Conservation (phyloP, 2,113 vertebrate genomes). For the Dipodomys merriami region DNA sequence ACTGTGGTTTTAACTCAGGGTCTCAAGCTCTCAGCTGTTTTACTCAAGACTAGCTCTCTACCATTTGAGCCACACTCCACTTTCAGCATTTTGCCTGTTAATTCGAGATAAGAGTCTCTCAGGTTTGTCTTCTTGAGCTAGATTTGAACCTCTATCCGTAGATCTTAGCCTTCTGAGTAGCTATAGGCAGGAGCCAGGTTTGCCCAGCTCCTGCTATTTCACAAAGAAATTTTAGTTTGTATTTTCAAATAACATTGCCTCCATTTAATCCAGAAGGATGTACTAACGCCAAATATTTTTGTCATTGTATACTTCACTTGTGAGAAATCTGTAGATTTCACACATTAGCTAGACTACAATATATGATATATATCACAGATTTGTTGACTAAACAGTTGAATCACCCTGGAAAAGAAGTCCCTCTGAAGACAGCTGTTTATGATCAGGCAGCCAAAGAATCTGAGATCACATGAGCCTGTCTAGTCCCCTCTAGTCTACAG, state of each 20-base stretch:
- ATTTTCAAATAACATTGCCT: background rate
- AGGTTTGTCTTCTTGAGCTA: too few relatives aligned
- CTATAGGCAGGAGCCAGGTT: too few relatives aligned
- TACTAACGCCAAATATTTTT: background rate
- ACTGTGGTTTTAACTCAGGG: too few relatives aligned
- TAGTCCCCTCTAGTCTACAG: background rate
- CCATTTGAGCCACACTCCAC: too few relatives aligned
- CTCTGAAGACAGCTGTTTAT: background rate
- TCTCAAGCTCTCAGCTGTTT: too few relatives aligned
- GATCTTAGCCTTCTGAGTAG: too few relatives aligned
- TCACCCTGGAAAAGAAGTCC: too few relatives aligned
- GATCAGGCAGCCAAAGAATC: background rate
- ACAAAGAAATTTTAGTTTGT: conserved; percentile 37
- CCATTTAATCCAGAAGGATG: conserved; percentile 8
- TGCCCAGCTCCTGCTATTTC: background rate
- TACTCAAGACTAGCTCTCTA: too few relatives aligned
- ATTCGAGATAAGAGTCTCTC: too few relatives aligned
- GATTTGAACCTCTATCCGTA: too few relatives aligned
- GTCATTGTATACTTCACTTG: conserved; percentile 24
- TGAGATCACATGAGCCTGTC: conserved; percentile 16
- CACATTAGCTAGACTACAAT: background rate
- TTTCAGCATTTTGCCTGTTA: too few relatives aligned
- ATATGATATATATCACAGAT: background rate
- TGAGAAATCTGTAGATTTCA: conserved; percentile 1
- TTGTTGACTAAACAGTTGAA: conserved; percentile 24